These are phyloP conservation scores for Perca fluviatilis DNA, from an alignment of 2,113 vertebrate species.

Conservation along the genomic window DNA sequence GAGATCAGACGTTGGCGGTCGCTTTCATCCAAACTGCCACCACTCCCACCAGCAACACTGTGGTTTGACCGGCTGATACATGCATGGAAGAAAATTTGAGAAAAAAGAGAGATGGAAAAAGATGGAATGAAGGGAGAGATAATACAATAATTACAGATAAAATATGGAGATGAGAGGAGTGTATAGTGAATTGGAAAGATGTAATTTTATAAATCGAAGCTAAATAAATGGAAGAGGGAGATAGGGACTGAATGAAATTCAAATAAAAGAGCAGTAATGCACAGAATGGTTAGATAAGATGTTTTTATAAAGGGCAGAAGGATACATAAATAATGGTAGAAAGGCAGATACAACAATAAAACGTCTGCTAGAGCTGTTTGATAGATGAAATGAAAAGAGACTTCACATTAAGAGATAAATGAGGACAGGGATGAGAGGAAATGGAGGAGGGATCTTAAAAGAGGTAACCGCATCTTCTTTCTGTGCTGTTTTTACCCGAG, in stretches of 20 bases:
- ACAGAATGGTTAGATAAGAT: conserved; percentile 17
- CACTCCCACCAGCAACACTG: conserved; percentile 82
- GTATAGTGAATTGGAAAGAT: conserved; percentile 31
- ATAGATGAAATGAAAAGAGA: conserved; percentile 42
- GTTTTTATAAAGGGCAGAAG: conserved; percentile 8
- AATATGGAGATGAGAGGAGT: conserved; percentile 12
- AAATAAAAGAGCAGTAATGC: conserved; percentile 18
- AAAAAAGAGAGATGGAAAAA: conserved; percentile 20
- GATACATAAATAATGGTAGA: conserved; percentile 2
- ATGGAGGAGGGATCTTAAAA: conserved; percentile 21
- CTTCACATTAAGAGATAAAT: conserved; percentile 45
- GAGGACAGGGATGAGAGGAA: conserved; percentile 29
- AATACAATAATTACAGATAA: conserved; percentile 40
- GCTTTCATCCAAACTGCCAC: conserved; percentile 91
- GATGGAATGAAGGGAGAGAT: conserved; percentile 51
- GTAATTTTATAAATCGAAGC: conserved; percentile 21
- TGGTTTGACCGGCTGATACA: conserved; percentile 57
- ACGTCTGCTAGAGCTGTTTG: conserved; percentile 7
- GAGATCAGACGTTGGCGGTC: conserved; percentile 90
- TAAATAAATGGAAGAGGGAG: conserved; percentile 25
- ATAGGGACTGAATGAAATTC: conserved; percentile 15
- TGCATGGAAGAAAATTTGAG: conserved; percentile 34
- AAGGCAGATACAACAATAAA: conserved; percentile 27
- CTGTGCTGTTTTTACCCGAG: conserved; percentile 24
- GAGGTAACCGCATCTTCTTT: conserved; percentile 9